Evolutionary conservation across 2,888 invertebrate genomes (phyloP), one percentile per base, ranked within the genome.

Genomic region (Chalcis sispes): DNA sequence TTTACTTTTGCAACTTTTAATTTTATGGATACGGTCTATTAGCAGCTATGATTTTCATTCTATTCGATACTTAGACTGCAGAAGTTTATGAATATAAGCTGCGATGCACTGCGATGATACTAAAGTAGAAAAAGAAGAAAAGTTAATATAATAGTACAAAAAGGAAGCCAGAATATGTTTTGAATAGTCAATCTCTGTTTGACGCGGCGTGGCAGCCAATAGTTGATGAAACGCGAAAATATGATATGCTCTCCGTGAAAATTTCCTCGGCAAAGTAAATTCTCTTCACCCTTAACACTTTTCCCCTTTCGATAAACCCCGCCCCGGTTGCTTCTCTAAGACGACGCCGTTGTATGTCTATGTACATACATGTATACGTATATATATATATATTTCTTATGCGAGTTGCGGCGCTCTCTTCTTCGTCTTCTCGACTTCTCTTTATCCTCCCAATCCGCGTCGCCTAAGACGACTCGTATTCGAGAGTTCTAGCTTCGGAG

Each of bases 141-240:
- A 52, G 2, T 2, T 13, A 15, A 42, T 2, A 42, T 42, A 13
- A 25, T 13, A 42, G 56, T 13, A 25, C 0, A n/a, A 7, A 27
- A 32, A 32, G 29, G 1, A 20, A 54, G 62, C 32, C 15, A n/a
- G 54, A 71, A 71, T 54, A 54, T 62, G 54, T 71, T 62, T 62
- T 71, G 71, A 71, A 71, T 62, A 71, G 71, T 71, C 71, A 62
- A 71, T 71, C 42, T 62, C 50, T 25, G 50, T 36, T 50, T 27
- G 61, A 1, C 23, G 52, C 52, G n/a, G 42, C 23, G 42, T 25
- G 42, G 48, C 66, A 54, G 56, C 29, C 71, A 62, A 71, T 61
- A 71, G 52, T 54, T 62, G 71, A 71, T 71, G 71, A 71, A 62
- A 62, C 62, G 71, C 40, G 71, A 42, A 71, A 71, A 71, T 62